phyloP scores from a whole-genome alignment of 1,140 invertebrate genomes.

The Bombus polaris region DNA sequence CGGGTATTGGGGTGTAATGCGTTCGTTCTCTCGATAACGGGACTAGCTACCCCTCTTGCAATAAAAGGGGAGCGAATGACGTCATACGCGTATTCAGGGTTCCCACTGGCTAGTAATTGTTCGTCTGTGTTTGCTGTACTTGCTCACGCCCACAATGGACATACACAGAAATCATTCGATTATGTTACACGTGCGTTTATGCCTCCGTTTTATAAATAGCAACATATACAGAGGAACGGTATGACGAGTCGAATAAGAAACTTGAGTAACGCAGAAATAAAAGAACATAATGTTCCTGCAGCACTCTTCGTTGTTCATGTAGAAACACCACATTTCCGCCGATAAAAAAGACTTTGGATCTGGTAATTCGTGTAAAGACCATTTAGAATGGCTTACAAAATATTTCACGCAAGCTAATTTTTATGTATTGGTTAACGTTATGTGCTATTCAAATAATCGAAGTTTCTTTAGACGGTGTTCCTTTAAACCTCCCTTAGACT shows the following conservation, averaged over 20 bases:
- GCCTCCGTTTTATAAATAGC: conserved; percentile 7
- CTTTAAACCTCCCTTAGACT: too few relatives aligned
- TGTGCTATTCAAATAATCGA: too few relatives aligned
- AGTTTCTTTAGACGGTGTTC: too few relatives aligned
- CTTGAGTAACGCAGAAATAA: neutral
- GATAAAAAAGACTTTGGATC: neutral
- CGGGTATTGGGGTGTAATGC: conserved; percentile 40
- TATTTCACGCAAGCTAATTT: too few relatives aligned
- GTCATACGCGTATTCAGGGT: conserved; percentile 39
- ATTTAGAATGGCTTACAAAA: too few relatives aligned
- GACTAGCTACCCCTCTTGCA: conserved; percentile 35
- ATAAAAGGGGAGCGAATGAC: conserved; percentile 55
- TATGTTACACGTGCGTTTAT: conserved; percentile 12
- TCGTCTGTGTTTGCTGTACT: neutral
- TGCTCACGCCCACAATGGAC: neutral
- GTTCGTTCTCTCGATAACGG: conserved; percentile 47
- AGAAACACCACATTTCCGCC: too few relatives aligned
- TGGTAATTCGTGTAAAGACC: neutral
- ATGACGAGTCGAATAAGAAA: conserved; percentile 2
- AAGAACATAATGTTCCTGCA: neutral
- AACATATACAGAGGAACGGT: neutral
- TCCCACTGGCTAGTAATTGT: neutral
- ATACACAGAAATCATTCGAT: conserved; percentile 12
- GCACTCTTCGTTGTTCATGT: neutral
- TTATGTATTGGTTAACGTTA: neutral